Percentiles rank a stretch among this genome's conserved stretches.
Conservation (phyloP, 2,113 vertebrate genomes). For the Anguilla japonica region DNA sequence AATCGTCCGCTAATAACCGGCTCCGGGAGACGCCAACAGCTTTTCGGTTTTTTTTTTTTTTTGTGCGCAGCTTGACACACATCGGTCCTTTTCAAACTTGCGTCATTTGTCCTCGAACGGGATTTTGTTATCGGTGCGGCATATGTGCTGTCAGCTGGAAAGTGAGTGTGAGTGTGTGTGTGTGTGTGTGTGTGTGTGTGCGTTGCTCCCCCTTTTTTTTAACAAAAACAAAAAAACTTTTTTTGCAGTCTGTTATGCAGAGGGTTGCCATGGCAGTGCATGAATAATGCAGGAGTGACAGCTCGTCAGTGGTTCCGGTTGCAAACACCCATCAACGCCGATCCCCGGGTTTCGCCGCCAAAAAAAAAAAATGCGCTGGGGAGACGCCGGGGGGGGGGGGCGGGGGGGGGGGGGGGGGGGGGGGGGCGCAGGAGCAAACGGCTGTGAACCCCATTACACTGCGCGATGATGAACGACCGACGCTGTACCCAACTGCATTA, state of each 20-base stretch:
- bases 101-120: slow-evolving; percentile 55
- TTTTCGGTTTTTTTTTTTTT: neutral
- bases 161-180: neutral
- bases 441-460: neutral
- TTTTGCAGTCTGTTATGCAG: slow-evolving; percentile 25
- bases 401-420: neutral
- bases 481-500: neutral
- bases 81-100: slow-evolving; percentile 65
- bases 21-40: slow-evolving; percentile 58
- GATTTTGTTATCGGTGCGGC: slow-evolving; percentile 64
- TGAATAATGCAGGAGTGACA: slow-evolving; percentile 28
- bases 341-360: neutral
- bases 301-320: slow-evolving; percentile 16
- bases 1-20: slow-evolving; percentile 64
- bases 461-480: neutral
- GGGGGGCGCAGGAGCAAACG: neutral
- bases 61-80: slow-evolving; percentile 59
- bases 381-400: neutral
- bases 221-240: slow-evolving; percentile 23
- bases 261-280: slow-evolving; percentile 12
- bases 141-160: slow-evolving; percentile 60
- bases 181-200: too few species aligned
- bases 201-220: neutral
- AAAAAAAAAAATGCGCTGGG: neutral
- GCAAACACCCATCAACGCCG: slow-evolving; percentile 6